A percentile compares a stretch with the other conserved stretches of the same genome.
Conservation (phyloP, 2,797 vertebrate genomes). For the Danio jaintianensis region DNA sequence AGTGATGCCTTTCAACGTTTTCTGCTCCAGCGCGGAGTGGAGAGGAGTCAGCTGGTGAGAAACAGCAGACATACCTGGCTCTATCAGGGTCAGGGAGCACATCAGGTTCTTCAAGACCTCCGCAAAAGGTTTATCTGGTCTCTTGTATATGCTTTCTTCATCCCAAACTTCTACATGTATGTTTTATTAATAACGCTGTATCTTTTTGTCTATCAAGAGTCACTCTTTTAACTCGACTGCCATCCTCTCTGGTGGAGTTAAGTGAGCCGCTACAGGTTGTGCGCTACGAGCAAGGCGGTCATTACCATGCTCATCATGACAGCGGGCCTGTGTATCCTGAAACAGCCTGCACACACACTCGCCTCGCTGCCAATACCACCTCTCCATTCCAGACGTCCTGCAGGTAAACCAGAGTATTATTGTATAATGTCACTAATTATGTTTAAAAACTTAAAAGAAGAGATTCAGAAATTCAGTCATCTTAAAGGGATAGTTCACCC, state of each 20-base stretch:
- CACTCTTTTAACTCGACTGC: constrained; percentile 89
- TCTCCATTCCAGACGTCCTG: constrained; percentile 97
- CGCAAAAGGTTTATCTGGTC: constrained; percentile 78
- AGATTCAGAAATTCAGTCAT: no score
- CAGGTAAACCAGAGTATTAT: constrained; percentile 79
- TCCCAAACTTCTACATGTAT: neutral
- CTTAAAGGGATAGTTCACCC: no score
- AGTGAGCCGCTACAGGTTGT: constrained; percentile 98
- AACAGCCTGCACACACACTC: constrained; percentile 96
- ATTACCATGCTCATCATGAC: constrained; percentile 98
- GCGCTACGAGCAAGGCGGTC: constrained; percentile 92
- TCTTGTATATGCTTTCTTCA: neutral
- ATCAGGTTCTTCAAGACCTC: constrained; percentile 90
- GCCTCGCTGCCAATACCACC: constrained; percentile 88
- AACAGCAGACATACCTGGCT: constrained; percentile 99
- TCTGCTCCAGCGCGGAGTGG: constrained; percentile 87
- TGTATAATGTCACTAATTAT: neutral
- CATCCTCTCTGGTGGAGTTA: constrained; percentile 89
- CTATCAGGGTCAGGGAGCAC: constrained; percentile 94
- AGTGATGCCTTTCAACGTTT: constrained; percentile 94
- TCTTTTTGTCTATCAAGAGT: constrained; percentile 75
- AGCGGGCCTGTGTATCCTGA: constrained; percentile 96
- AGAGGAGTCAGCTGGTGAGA: constrained; percentile 92
- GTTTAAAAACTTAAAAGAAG: no score
- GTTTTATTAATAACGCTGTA: neutral